Base-by-base conservation (phyloP, 2,888 invertebrate genomes). In the Tipula helvola region DNA sequence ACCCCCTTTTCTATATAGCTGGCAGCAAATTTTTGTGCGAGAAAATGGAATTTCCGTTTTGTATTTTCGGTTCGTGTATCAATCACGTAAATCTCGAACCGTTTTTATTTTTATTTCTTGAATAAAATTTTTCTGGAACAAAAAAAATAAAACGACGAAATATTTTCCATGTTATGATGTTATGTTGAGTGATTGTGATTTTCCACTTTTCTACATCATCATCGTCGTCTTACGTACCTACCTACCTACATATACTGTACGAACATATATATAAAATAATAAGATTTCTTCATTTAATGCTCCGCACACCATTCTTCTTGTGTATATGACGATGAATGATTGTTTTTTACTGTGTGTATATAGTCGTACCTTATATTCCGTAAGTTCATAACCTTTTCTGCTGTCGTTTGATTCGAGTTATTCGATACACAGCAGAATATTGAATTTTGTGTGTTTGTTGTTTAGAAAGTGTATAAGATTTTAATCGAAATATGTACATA, bases 131-230 rank as follows among this genome's bases (percentile, higher is more conserved):
- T 57, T 57, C 28, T 71, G 71, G 71, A 16, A 28, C 28, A 28
- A 16, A 5, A 16, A 57, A 57, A 16, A 57, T 57, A 39, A 52
- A 52, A 52, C 47, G 47, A 57, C 4, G 16, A 71, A 71, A 28
- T 28, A 28, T 71, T 71, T 71, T 71, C 71, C 71, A 71, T 71
- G 71, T 71, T 71, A 71, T 71, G 71, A 71, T 71, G 71, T 71
- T 71, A 71, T 71, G 71, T 71, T 71, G 71, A 71, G 71, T 71
- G 71, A 71, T 71, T 71, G 71, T 71, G 71, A 71, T 71, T 71
- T 71, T 71, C 71, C 71, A 71, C 71, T 71, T 71, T 71, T 71
- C 71, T 71, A 71, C 71, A 71, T 28, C 71, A 28, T 71, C 71
- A 71, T 71, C 71, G 71, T 71, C 71, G 71, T 71, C 71, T 71